Conservation (phyloP, 2,888 invertebrate species). For the Mayetiola destructor region DNA sequence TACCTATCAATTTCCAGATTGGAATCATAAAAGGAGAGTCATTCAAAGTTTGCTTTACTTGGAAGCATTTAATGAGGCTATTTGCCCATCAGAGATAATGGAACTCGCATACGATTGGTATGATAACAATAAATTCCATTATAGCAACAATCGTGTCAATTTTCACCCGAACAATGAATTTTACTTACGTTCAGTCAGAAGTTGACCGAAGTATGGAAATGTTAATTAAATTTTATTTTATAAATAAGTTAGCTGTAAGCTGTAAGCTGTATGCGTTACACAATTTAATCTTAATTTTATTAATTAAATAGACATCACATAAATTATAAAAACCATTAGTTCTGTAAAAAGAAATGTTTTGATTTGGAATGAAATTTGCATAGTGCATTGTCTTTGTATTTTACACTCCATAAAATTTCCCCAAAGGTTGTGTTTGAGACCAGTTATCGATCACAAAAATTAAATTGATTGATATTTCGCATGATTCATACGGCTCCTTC, state of each 20-base stretch:
- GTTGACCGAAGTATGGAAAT: background rate
- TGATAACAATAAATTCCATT: constrained; percentile 15
- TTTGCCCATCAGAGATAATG: constrained; percentile 26
- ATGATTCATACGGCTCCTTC: background rate
- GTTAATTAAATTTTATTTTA: background rate
- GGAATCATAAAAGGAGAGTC: constrained; percentile 16
- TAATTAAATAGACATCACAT: background rate
- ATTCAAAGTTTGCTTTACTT: constrained; percentile 24
- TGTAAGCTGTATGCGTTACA: background rate
- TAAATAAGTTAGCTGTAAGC: background rate
- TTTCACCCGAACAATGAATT: background rate
- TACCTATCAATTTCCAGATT: background rate
- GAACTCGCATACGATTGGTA: constrained; percentile 26
- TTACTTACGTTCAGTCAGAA: background rate
- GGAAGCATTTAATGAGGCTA: constrained; percentile 28
- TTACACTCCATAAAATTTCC: no score
- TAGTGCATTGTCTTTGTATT: no score
- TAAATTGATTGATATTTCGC: background rate
- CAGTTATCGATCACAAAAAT: no score
- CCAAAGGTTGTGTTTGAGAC: no score
- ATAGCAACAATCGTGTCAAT: background rate
- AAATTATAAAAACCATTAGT: background rate
- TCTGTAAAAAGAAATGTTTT: background rate
- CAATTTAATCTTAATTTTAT: background rate
- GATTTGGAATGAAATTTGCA: no score